These are phyloP conservation scores for Branchellion lobata DNA, from an alignment of 2,888 invertebrate genomes.

Conservation along the genomic window DNA sequence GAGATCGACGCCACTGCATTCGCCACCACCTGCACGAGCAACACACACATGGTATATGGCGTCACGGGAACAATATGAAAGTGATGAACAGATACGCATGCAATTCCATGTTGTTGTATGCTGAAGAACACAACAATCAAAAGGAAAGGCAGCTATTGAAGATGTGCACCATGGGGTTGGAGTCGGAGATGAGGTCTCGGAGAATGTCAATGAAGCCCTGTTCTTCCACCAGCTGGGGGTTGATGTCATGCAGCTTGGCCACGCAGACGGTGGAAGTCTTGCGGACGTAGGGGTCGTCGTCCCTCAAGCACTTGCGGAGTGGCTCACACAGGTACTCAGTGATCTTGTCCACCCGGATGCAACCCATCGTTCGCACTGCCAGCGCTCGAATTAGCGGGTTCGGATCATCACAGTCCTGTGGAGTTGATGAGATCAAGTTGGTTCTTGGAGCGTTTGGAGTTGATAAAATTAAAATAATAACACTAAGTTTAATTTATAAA, in stretches of 20 bases:
- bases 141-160: neutral
- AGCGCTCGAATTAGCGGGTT: conserved; percentile 96
- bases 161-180: conserved; percentile 89
- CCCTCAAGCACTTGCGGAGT: conserved; percentile 73
- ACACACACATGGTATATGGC: no score
- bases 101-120: neutral
- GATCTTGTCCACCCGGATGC: conserved; percentile 98
- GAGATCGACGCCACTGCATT: conserved; percentile 97
- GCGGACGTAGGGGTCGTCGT: conserved; percentile 66
- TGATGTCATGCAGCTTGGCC: conserved; percentile 96
- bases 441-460: no score
- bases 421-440: neutral
- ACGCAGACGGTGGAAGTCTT: conserved; percentile 99
- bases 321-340: conserved; percentile 99
- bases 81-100: neutral
- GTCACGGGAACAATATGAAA: no score
- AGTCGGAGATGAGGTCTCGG: conserved; percentile 93
- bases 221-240: conserved; percentile 72
- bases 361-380: conserved; percentile 98
- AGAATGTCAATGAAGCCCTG: conserved; percentile 95
- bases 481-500: no score
- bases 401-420: conserved; percentile 95
- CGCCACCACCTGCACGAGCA: conserved; percentile 70
- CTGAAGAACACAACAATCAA: neutral
- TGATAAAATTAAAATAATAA: no score